A percentile compares a stretch with the other conserved stretches of the same genome.
phyloP scores from a whole-genome alignment of 2,888 invertebrate species.

The Euplexia lucipara region DNA sequence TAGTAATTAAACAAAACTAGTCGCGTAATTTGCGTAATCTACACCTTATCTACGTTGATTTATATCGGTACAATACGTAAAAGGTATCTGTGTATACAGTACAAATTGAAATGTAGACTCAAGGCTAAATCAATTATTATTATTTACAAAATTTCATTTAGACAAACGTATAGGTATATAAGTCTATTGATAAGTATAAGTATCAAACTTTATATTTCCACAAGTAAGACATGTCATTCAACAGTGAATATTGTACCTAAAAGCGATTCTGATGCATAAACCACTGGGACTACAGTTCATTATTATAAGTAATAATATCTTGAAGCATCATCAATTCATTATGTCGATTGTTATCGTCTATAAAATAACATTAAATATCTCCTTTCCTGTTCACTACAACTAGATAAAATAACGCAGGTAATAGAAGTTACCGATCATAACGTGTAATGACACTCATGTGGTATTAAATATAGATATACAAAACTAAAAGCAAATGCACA shows the following conservation, averaged over 20 bases:
- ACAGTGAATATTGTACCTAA: conserved; percentile 43
- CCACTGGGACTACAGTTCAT: conserved; percentile 54
- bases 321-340: conserved; percentile 52
- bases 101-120: conserved; percentile 76
- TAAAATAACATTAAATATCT: conserved; percentile 66
- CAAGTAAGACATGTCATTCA: conserved; percentile 31
- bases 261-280: conserved; percentile 24
- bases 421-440: conserved; percentile 67
- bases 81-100: conserved; percentile 75
- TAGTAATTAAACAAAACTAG: conserved; percentile 90
- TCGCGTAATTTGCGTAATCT: conserved; percentile 81
- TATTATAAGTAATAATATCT: conserved; percentile 42
- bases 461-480: conserved; percentile 75
- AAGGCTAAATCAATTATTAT: conserved; percentile 69
- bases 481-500: conserved; percentile 89
- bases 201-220: conserved; percentile 42
- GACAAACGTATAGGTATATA: conserved; percentile 52
- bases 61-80: conserved; percentile 76
- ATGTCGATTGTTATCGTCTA: conserved; percentile 47
- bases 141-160: conserved; percentile 76
- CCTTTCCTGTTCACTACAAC: conserved; percentile 63
- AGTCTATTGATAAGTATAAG: conserved; percentile 43
- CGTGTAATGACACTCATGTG: conserved; percentile 67
- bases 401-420: conserved; percentile 70
- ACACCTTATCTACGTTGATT: conserved; percentile 70